A percentile compares a stretch with the other conserved stretches of the same genome.
Conservation (phyloP, 2,113 vertebrate species). For the Aphelocoma coerulescens region DNA sequence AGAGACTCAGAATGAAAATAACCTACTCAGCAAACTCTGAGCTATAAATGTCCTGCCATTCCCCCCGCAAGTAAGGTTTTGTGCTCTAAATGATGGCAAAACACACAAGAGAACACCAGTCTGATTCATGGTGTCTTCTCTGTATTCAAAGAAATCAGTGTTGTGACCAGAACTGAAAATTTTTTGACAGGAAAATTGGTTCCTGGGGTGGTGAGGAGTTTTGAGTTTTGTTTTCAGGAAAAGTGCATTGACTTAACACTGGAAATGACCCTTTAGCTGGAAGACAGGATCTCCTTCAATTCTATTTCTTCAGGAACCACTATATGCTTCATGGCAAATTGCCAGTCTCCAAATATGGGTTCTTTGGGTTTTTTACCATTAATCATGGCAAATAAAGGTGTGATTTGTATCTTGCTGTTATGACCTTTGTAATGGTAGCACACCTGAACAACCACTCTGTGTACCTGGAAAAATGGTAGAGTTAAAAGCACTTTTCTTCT, state of each 20-base stretch:
- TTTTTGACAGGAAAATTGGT: not conserved
- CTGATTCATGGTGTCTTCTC: not conserved
- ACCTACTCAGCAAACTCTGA: not conserved
- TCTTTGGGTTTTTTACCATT: not conserved
- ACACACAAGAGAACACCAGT: not conserved
- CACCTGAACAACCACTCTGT: not conserved
- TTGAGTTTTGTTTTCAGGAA: not conserved
- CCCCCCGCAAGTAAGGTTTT: not conserved
- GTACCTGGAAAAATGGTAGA: not conserved
- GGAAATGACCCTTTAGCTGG: not conserved
- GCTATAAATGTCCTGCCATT: not conserved
- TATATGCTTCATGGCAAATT: not conserved
- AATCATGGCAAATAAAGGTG: not conserved
- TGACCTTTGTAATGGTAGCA: not conserved
- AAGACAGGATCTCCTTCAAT: not conserved
- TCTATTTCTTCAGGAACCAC: not conserved
- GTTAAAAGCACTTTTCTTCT: not conserved
- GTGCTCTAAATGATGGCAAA: not conserved
- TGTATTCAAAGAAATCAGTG: not conserved
- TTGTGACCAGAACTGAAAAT: not conserved
- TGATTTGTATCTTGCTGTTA: not conserved
- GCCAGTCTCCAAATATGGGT: fast-evolving
- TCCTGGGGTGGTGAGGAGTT: not conserved
- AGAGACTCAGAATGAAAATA: not conserved
- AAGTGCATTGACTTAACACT: not conserved